phyloP scores from a whole-genome alignment of 1,140 invertebrate genomes.

The Sogatella furcifera region DNA sequence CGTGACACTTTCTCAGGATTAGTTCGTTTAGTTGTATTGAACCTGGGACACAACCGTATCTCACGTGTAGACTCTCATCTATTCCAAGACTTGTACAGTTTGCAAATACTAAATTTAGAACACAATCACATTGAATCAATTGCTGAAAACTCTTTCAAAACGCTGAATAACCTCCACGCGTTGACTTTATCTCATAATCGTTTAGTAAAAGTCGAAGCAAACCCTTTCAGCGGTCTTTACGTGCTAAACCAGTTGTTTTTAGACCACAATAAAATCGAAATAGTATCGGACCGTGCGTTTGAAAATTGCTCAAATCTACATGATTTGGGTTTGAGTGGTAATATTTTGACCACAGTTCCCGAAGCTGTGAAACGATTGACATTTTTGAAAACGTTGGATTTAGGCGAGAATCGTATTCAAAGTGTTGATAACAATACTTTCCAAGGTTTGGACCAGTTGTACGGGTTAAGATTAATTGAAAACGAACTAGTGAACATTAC shows the following conservation, averaged over 20 bases:
- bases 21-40: conserved; percentile 57
- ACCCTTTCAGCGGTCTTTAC: conserved; percentile 58
- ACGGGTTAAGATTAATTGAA: conserved; percentile 51
- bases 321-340: conserved; percentile 77
- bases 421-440: conserved; percentile 46
- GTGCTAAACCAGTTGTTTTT: conserved; percentile 60
- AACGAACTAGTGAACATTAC: conserved; percentile 54
- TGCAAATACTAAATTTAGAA: conserved; percentile 66
- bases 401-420: conserved; percentile 73
- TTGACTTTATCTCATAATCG: conserved; percentile 62
- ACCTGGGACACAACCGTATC: conserved; percentile 62
- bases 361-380: conserved; percentile 58
- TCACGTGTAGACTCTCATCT: conserved; percentile 55
- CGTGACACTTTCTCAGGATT: conserved; percentile 64
- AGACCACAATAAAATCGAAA: conserved; percentile 59
- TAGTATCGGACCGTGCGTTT: conserved; percentile 59
- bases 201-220: conserved; percentile 51
- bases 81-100: conserved; percentile 61
- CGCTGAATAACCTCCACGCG: conserved; percentile 63
- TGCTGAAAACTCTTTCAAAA: conserved; percentile 58
- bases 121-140: conserved; percentile 62
- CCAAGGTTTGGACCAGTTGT: conserved; percentile 44
- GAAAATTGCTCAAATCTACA: conserved; percentile 67
- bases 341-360: conserved; percentile 68
- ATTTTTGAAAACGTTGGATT: conserved; percentile 66